Evolutionary conservation across 1,140 invertebrate species (phyloP).

Genomic region (Drosophila kikkawai): DNA sequence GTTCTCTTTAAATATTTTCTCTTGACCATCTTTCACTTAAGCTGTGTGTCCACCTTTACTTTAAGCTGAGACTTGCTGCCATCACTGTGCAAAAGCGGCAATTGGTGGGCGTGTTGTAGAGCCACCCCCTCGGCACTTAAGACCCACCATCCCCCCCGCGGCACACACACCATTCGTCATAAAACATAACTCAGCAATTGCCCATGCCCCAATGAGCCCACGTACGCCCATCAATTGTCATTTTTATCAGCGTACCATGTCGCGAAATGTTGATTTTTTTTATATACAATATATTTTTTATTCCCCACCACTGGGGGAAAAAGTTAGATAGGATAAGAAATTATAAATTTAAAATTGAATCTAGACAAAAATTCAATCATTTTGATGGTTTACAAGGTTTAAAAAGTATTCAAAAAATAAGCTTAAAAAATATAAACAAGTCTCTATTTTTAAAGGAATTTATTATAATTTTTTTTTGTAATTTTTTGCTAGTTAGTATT

Average conservation of each 20-base stretch:
- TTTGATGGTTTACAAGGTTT: too few species aligned
- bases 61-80: not conserved
- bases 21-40: not conserved
- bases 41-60: not conserved
- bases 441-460: not conserved
- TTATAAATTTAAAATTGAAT: not conserved
- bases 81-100: conserved; percentile 13
- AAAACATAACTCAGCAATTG: conserved; percentile 82
- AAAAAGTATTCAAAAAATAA: too few species aligned
- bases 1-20: not conserved
- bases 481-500: not conserved
- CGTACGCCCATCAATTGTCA: conserved; percentile 82
- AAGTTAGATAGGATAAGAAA: not conserved
- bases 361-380: too few species aligned
- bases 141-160: not conserved
- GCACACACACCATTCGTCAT: conserved; percentile 61
- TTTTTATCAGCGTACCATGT: conserved; percentile 79
- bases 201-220: conserved; percentile 74
- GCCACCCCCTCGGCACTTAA: conserved; percentile 16
- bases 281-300: not conserved
- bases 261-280: conserved; percentile 67
- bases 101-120: conserved; percentile 34
- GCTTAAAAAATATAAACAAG: too few species aligned
- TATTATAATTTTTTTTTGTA: not conserved
- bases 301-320: not conserved